phyloP scores from a whole-genome alignment of 2,113 vertebrate genomes.

The Crotophaga sulcirostris region DNA sequence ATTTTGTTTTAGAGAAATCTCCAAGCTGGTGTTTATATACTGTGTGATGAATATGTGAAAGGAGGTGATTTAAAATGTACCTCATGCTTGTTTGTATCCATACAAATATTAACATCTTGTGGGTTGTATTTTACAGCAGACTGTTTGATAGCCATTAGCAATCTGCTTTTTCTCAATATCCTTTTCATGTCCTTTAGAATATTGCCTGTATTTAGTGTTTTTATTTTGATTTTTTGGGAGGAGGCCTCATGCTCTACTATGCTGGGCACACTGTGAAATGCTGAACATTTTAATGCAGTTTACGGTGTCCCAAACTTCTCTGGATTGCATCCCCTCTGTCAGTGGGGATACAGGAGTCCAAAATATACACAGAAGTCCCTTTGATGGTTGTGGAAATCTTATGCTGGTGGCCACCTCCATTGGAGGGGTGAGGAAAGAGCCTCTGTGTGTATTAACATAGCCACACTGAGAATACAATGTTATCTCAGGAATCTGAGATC shows the following conservation, averaged over 20 bases:
- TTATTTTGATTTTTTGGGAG: background rate
- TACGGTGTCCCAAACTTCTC: background rate
- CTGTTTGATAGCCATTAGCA: background rate
- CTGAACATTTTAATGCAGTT: background rate
- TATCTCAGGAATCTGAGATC: background rate
- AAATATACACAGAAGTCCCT: background rate
- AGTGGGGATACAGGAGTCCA: background rate
- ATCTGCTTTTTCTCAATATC: background rate
- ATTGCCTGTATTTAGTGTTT: background rate
- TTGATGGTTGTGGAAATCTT: background rate
- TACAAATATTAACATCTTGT: background rate
- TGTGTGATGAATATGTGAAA: rapidly evolving
- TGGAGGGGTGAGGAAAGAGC: background rate
- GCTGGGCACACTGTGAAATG: background rate
- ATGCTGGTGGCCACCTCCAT: background rate
- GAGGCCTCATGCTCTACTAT: background rate
- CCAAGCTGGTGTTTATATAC: background rate
- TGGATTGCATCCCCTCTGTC: background rate
- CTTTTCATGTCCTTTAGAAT: background rate
- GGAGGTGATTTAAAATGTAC: background rate
- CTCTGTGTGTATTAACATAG: background rate
- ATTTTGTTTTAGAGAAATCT: background rate
- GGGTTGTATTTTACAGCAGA: background rate
- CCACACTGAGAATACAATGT: background rate
- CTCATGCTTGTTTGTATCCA: background rate